Evolutionary conservation across 1,140 invertebrate genomes (phyloP).

Genomic region (Aphaenogaster floridana): DNA sequence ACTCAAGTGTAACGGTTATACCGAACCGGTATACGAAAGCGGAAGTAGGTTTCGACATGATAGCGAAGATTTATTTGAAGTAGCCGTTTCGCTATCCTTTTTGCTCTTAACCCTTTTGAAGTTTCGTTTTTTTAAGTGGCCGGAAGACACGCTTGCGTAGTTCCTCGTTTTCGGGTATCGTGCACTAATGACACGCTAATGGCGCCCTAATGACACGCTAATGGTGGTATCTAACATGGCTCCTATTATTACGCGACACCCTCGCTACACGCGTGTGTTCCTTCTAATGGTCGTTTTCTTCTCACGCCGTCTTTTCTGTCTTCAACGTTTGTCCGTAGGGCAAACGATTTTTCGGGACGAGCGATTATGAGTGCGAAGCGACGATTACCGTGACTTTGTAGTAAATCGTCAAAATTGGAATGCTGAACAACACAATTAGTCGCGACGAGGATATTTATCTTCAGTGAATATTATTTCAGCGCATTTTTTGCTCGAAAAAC

Average conservation of each 20-base stretch:
- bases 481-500: neutral
- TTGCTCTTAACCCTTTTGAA: neutral
- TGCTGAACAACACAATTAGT: slow-evolving; percentile 56
- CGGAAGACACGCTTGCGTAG: slow-evolving; percentile 34
- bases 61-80: slow-evolving; percentile 35
- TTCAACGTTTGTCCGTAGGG: neutral
- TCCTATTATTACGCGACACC: slow-evolving; percentile 40
- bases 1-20: neutral
- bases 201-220: slow-evolving; percentile 65
- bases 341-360: slow-evolving; percentile 6
- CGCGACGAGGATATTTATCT: neutral
- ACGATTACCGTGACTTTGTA: slow-evolving; percentile 54
- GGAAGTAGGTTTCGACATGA: slow-evolving; percentile 29
- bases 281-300: neutral
- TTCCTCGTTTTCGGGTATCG: slow-evolving; percentile 54
- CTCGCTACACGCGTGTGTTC: slow-evolving; percentile 7
- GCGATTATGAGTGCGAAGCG: neutral
- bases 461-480: neutral
- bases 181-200: slow-evolving; percentile 67
- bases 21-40: neutral
- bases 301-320: neutral
- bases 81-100: neutral
- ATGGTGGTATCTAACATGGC: slow-evolving; percentile 53
- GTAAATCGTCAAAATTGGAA: neutral
- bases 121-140: slow-evolving; percentile 40